Conservation (phyloP, 2,797 vertebrate species). For the Gadopsis marmoratus region DNA sequence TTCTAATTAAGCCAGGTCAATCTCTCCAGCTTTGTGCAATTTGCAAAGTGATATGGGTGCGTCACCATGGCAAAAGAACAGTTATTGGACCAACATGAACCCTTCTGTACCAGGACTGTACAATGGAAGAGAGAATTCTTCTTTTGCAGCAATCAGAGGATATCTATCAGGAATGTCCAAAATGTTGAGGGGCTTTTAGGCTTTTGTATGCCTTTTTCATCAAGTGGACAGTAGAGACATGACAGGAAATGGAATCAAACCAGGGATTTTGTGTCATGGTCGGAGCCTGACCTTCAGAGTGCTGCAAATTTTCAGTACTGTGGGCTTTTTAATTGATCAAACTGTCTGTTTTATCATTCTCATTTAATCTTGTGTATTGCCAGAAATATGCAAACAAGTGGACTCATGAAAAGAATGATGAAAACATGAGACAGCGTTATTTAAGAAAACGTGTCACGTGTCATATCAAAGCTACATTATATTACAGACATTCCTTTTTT, state of each 20-base stretch:
- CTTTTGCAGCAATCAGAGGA: not conserved
- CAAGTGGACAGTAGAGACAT: not conserved
- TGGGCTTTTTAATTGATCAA: not conserved
- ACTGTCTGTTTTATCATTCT: not conserved
- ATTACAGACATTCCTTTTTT: not conserved
- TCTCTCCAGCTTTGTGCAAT: slow-evolving; percentile 70
- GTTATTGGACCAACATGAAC: slow-evolving; percentile 42
- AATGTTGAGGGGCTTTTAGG: too few relatives aligned
- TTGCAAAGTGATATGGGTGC: slow-evolving; percentile 75
- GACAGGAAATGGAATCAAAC: not conserved
- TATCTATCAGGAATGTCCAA: not conserved
- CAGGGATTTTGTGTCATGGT: not conserved
- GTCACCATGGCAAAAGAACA: slow-evolving; percentile 45
- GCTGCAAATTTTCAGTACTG: not conserved
- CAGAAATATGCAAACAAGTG: not conserved
- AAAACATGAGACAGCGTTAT: not conserved
- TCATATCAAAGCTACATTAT: not conserved
- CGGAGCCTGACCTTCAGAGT: not conserved
- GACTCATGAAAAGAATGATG: not conserved
- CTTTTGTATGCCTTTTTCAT: not conserved
- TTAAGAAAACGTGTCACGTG: not conserved
- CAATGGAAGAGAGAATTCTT: not conserved
- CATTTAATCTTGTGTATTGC: not conserved
- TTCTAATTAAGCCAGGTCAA: slow-evolving; percentile 81
- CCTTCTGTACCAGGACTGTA: not conserved